Percentiles rank a stretch among this genome's conserved stretches.
phyloP scores from a whole-genome alignment of 2,888 invertebrate species.

The Caenorhabditis sp. region DNA sequence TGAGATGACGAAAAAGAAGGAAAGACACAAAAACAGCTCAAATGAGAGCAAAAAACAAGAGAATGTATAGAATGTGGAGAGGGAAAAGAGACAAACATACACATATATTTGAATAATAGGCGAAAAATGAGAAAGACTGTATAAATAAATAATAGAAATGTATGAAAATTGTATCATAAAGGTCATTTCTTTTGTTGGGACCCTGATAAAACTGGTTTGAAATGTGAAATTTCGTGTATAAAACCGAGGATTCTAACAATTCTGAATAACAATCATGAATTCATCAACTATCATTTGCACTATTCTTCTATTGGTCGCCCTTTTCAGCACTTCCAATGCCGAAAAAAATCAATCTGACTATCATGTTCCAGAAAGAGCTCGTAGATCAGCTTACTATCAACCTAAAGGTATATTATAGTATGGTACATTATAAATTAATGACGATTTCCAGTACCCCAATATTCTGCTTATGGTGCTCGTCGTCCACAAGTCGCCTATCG shows the following conservation, averaged over 20 bases:
- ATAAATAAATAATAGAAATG: too few relatives aligned
- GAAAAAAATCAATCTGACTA: not conserved
- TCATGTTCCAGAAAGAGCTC: not conserved
- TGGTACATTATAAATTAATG: too few relatives aligned
- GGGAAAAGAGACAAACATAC: too few relatives aligned
- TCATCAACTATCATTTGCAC: not conserved
- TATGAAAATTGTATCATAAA: too few relatives aligned
- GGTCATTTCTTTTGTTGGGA: too few relatives aligned
- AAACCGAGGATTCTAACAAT: not conserved
- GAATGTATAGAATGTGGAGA: too few relatives aligned
- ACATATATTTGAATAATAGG: too few relatives aligned
- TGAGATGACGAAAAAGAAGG: slow-evolving; percentile 4
- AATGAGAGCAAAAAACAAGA: too few relatives aligned
- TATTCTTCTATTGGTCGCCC: not conserved
- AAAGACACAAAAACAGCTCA: slow-evolving; percentile 8
- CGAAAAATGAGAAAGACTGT: too few relatives aligned
- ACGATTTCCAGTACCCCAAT: too few relatives aligned
- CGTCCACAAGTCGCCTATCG: not conserved
- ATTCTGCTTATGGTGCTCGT: not conserved
- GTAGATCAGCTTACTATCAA: not conserved
- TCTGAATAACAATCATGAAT: not conserved
- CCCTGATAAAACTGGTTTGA: not conserved
- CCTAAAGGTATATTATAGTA: not conserved
- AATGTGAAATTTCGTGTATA: not conserved
- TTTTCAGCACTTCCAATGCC: not conserved